These are phyloP conservation scores for Malurus splendens DNA, from an alignment of 2,797 vertebrate genomes.

Conservation along the genomic window DNA sequence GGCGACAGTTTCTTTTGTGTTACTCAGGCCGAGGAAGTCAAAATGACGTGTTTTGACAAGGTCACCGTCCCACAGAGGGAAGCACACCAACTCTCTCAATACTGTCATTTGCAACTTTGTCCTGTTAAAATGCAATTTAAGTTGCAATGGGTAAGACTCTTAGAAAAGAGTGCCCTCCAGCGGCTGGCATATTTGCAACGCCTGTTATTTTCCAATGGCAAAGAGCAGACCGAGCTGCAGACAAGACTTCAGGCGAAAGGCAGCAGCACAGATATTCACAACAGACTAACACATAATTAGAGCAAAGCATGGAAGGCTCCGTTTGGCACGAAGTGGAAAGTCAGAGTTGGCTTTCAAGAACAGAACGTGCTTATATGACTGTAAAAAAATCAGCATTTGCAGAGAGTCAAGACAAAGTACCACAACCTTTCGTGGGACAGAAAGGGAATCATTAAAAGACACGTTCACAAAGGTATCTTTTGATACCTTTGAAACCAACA, in stretches of 20 bases:
- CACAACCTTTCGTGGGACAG: not conserved
- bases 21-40: not conserved
- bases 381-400: not conserved
- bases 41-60: not conserved
- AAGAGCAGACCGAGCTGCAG: not conserved
- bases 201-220: not conserved
- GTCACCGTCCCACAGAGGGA: not conserved
- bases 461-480: not conserved
- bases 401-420: not conserved
- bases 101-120: not conserved
- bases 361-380: not conserved
- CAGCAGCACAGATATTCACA: not conserved
- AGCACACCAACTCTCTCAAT: not conserved
- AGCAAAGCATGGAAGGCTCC: not conserved
- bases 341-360: not conserved
- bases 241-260: not conserved
- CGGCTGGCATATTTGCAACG: not conserved
- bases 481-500: not conserved
- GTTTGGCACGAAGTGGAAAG: not conserved
- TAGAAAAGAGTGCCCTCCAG: not conserved
- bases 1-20: not conserved
- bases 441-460: not conserved
- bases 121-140: not conserved
- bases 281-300: not conserved
- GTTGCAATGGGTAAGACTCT: not conserved